Base-by-base conservation (phyloP, 1,140 invertebrate species). In the Acromyrmex charruanus region DNA sequence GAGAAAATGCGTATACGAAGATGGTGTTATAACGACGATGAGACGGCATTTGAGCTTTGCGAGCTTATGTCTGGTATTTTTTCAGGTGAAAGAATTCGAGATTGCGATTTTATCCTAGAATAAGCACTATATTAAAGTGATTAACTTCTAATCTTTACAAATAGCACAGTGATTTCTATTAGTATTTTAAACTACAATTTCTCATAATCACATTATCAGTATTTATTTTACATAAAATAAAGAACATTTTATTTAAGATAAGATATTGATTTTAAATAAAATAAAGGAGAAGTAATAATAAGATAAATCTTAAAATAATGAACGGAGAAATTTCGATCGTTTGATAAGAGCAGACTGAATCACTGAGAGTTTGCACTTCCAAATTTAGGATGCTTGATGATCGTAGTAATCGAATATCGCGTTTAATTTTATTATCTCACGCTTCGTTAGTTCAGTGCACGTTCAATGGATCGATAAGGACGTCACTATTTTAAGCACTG, bases 51-150 rank as follows among this genome's bases (percentile, higher is more conserved):
- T 28, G 28, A 75, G 18, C 14, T 75, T 75, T 44, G 28, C 21
- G 44, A 44, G 2, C 39, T 85, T 85, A 77, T 44, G 58, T 25
- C 58, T 53, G 61, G 16, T n/a, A 77, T 65, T 39, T n/a, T 77
- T n/a, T 82, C 18, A 3, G 25, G 31, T 9, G 21, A 49, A 68
- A 72, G 35, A 59, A 31, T 10, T 55, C 53, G 51, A 16, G 31
- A 21, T 59, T 10, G 66, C 39, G 7, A 82, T 4, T 35, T 44
- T 35, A 16, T 21, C n/a, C 31, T 39, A 9, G 39, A 44, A 71
- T 71, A 1, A 18, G 0, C 66, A 0, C 21, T 39, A 35, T 35
- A 21, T 9, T 66, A 25, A 55, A 21, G 1, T 68, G 14, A 44
- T 1, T 44, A 61, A 69, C 31, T 69, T 81, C 5, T 28, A 25